phyloP scores from a whole-genome alignment of 2,113 vertebrate genomes.

The Centrocercus urophasianus region DNA sequence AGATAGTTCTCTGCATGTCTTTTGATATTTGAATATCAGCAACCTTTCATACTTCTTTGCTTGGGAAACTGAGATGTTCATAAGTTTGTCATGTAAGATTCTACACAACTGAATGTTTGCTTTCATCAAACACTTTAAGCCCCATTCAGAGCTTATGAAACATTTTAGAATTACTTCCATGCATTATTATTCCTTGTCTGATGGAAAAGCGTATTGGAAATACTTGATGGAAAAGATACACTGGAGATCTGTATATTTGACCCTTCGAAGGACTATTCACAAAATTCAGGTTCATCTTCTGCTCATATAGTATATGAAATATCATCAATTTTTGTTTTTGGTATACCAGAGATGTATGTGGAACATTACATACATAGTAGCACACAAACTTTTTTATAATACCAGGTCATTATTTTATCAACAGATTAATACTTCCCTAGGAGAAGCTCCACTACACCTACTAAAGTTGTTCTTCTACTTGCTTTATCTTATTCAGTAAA shows the following conservation, averaged over 20 bases:
- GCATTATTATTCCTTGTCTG: background rate
- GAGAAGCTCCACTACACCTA: background rate
- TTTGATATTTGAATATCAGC: conserved; percentile 43
- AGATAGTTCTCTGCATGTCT: background rate
- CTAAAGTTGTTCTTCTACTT: background rate
- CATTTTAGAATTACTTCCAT: conserved; percentile 16
- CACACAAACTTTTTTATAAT: background rate
- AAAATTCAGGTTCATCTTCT: background rate
- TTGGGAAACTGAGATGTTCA: background rate
- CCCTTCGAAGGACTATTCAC: background rate
- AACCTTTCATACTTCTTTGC: conserved; percentile 6
- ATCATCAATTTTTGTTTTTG: background rate
- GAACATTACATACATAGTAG: background rate
- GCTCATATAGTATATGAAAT: background rate
- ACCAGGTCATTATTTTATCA: background rate
- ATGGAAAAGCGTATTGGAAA: background rate
- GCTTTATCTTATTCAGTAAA: background rate
- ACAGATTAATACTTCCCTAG: background rate
- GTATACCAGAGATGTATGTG: background rate
- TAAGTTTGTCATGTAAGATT: conserved; percentile 36
- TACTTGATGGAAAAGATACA: background rate
- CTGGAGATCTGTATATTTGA: background rate
- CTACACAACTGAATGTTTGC: background rate
- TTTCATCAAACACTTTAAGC: background rate
- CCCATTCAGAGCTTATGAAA: conserved; percentile 21